These are phyloP conservation scores for Phenacoccus solenopsis DNA, from an alignment of 1,140 invertebrate genomes.

Conservation along the genomic window DNA sequence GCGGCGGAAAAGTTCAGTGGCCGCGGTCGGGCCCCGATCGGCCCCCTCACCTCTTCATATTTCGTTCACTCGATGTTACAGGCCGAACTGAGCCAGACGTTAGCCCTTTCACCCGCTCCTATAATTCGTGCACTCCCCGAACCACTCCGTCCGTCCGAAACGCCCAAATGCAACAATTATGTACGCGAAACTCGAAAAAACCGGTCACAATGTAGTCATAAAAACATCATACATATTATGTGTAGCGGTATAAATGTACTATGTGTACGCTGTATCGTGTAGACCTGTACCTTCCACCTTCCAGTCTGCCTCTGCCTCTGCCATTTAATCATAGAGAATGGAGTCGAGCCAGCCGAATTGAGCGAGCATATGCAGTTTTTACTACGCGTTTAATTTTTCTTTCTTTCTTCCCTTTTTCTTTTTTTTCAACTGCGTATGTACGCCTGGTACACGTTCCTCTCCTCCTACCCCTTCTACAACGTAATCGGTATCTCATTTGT, in stretches of 20 bases:
- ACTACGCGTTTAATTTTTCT: no score
- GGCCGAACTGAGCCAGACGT: constrained; percentile 7
- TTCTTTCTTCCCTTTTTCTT: no score
- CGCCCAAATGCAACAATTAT: constrained; percentile 13
- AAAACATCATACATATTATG: constrained; percentile 15
- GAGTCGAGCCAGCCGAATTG: no score
- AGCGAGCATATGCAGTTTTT: no score
- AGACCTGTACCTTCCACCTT: neutral
- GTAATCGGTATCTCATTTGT: no score
- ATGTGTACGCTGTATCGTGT: neutral
- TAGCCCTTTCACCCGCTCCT: neutral
- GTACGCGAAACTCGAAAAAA: constrained; percentile 12
- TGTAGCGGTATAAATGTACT: neutral
- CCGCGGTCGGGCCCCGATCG: neutral
- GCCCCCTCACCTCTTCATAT: neutral
- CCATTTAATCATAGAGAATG: neutral
- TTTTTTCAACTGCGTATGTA: no score
- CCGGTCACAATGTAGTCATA: constrained; percentile 14
- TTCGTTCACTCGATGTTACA: neutral
- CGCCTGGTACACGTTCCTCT: no score
- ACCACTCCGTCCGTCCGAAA: neutral
- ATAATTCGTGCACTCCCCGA: neutral
- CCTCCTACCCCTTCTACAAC: no score
- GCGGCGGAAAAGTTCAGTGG: constrained; percentile 12
- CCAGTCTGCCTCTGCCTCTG: neutral